Conservation (phyloP, 2,888 invertebrate genomes). For the Drosophila affinis region DNA sequence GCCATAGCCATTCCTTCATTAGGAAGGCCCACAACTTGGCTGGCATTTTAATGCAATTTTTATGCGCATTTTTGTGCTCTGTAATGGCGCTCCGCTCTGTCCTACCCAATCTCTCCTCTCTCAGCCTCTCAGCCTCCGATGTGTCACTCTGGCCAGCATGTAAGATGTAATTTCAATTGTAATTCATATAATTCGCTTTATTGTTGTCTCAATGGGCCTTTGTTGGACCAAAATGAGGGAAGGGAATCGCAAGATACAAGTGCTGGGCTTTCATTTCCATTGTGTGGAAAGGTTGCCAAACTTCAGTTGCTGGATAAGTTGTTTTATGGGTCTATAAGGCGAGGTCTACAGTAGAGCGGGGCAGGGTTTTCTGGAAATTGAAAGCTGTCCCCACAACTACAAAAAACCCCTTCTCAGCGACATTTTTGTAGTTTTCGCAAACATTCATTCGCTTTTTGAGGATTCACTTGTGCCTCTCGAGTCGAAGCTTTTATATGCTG, state of each 20-base stretch:
- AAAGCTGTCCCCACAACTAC: too few species aligned
- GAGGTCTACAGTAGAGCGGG: neutral
- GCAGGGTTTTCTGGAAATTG: neutral
- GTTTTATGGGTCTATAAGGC: neutral
- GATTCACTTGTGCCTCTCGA: too few species aligned
- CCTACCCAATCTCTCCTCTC: neutral
- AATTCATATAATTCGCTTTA: slow-evolving; percentile 64
- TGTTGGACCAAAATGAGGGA: slow-evolving; percentile 10
- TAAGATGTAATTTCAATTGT: slow-evolving; percentile 65
- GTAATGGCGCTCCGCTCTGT: slow-evolving; percentile 38
- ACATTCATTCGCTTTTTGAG: too few species aligned
- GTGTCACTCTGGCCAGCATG: slow-evolving; percentile 20
- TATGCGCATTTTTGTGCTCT: slow-evolving; percentile 66
- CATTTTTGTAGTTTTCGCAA: too few species aligned
- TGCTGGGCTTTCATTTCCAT: slow-evolving; percentile 19
- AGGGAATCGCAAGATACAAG: neutral
- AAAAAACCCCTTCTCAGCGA: too few species aligned
- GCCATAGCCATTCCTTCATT: slow-evolving; percentile 70
- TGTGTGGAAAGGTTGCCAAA: slow-evolving; percentile 26
- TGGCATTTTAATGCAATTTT: slow-evolving; percentile 71
- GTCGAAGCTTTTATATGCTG: too few species aligned
- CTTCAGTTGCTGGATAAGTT: slow-evolving; percentile 11
- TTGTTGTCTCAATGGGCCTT: slow-evolving; percentile 41
- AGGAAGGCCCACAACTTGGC: slow-evolving; percentile 45
- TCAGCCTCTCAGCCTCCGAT: slow-evolving; percentile 10